Conservation (phyloP, 1,140 invertebrate species). For the Drosophila serrata region DNA sequence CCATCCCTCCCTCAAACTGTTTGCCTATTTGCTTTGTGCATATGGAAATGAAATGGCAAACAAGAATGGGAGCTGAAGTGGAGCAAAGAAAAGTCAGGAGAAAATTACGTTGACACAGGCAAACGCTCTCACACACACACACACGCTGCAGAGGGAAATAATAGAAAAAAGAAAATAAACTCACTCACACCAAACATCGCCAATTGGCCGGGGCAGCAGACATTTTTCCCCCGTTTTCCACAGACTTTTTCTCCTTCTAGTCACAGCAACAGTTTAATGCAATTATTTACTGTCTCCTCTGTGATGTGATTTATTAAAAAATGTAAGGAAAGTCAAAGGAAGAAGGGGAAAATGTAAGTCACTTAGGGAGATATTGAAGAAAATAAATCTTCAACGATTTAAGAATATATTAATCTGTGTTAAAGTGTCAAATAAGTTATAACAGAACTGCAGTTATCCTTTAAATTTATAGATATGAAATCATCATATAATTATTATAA, state of each 20-base stretch:
- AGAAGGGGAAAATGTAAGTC: neutral
- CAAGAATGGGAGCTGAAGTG: conserved; percentile 50
- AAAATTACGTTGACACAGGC: conserved; percentile 78
- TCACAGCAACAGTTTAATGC: conserved; percentile 47
- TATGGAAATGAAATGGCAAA: conserved; percentile 82
- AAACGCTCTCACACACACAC: conserved; percentile 47
- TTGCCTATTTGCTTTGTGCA: conserved; percentile 80
- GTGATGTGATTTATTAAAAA: conserved; percentile 6
- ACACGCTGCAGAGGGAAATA: conserved; percentile 24
- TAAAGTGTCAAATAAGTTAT: neutral
- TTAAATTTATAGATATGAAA: too few species aligned
- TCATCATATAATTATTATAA: neutral
- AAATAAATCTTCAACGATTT: neutral
- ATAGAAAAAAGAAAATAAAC: conserved; percentile 17
- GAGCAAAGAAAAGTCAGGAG: conserved; percentile 57
- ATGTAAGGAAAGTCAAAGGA: neutral
- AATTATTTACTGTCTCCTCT: conserved; percentile 40
- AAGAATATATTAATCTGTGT: neutral
- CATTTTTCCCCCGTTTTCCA: conserved; percentile 5
- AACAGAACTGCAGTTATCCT: accelerated
- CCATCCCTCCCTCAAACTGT: conserved; percentile 47
- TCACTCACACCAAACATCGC: conserved; percentile 1
- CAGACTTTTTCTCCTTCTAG: neutral
- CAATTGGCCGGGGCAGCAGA: conserved; percentile 35
- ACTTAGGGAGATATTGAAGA: neutral